Evolutionary conservation across 2,888 invertebrate genomes (phyloP), one percentile per base, ranked within the genome.

Genomic region (Cerceris ruficornis): DNA sequence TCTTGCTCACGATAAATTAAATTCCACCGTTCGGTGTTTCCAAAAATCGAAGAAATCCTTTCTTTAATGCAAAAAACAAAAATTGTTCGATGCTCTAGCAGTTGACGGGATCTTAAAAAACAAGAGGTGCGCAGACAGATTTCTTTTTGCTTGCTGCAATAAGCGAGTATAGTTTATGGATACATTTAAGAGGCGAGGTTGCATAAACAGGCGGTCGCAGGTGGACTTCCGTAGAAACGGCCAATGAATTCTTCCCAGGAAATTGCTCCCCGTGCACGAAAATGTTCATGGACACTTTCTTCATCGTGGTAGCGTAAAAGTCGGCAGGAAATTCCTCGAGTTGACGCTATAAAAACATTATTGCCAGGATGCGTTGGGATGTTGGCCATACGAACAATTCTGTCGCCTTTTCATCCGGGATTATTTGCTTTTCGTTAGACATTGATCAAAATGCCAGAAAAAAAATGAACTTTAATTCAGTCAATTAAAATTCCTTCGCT

Each of bases 171-270:
- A 83, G 50, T 85, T 87, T 85, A 85, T 78, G 77, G 69, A 46
- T 28, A 60, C 76, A 66, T 80, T 82, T 77, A 80, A 81, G 77
- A 77, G 72, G 75, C 64, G 60, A 55, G 73, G 74, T 61, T 80
- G 81, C 77, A 80, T 80, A 82, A 86, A 85, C 75, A 71, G 59
- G 74, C 59, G 82, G 86, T 60, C 85, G 81, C 88, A 88, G 89
- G 89, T 89, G 88, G 80, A 87, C 82, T 80, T 71, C 66, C 65
- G 41, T 50, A 74, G 75, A 75, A 82, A 82, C 81, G 82, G 69
- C 71, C 84, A 83, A 88, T 88, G 84, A 87, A 88, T 87, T 88
- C 82, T 82, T 75, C 69, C 59, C 42, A 66, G 83, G 77, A 88
- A 85, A 87, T 88, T 84, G 86, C 83, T 60, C 71, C 58, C 69